phyloP scores from a whole-genome alignment of 2,888 invertebrate species.

The Drosophila multiciliata region DNA sequence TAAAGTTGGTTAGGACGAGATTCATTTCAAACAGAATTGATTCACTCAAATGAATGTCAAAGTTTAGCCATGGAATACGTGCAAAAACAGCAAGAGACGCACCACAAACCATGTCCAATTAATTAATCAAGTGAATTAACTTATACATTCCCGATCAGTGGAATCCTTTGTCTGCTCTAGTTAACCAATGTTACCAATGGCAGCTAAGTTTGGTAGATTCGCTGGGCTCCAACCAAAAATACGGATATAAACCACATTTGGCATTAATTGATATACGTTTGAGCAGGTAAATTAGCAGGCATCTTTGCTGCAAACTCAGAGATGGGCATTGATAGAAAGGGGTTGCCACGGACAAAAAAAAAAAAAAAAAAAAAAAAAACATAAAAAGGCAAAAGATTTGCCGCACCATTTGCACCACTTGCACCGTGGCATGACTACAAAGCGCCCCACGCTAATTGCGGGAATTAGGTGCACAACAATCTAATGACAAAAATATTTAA shows the following conservation, averaged over 20 bases:
- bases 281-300: constrained; percentile 10
- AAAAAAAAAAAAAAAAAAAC: background rate
- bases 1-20: background rate
- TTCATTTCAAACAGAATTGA: constrained; percentile 4
- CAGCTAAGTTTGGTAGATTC: background rate
- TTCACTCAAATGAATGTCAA: background rate
- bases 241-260: background rate
- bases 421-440: constrained; percentile 78
- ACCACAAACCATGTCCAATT: background rate
- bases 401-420: constrained; percentile 70
- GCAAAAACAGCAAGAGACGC: background rate
- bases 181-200: too few relatives aligned
- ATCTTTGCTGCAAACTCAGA: background rate
- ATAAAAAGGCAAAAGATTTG: constrained; percentile 47
- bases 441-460: constrained; percentile 79
- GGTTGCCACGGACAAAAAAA: background rate
- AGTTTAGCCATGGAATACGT: background rate
- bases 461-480: constrained; percentile 75
- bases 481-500: constrained; percentile 69
- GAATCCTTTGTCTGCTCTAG: too few relatives aligned
- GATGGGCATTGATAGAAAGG: background rate
- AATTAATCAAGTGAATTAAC: background rate
- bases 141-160: too few relatives aligned
- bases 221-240: background rate
- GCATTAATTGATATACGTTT: constrained; percentile 28